Percentiles rank a stretch among this genome's conserved stretches.
These are phyloP conservation scores for Melitaea athalia DNA, from an alignment of 2,888 invertebrate genomes.

Conservation along the genomic window DNA sequence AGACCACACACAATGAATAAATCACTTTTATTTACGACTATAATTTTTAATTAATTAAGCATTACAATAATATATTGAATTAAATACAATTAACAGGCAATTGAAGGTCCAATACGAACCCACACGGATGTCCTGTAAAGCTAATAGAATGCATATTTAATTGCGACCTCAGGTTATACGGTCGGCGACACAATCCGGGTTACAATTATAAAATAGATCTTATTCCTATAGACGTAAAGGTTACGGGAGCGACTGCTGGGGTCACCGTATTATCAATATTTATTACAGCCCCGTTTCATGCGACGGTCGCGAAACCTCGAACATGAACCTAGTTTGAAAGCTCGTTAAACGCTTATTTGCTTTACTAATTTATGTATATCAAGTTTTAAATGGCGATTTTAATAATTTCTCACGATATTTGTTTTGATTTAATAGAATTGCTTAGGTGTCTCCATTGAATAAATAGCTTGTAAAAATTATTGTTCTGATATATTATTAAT, in stretches of 20 bases:
- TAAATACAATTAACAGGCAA: slow-evolving; percentile 38
- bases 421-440: slow-evolving; percentile 16
- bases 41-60: slow-evolving; percentile 29
- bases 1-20: slow-evolving; percentile 30
- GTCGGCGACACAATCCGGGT: slow-evolving; percentile 1
- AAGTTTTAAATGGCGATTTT: slow-evolving; percentile 28
- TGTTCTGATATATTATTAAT: no score
- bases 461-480: no score
- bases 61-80: slow-evolving; percentile 21
- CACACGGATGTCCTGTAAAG: slow-evolving; percentile 51
- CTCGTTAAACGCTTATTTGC: slow-evolving; percentile 48
- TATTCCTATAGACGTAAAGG: slow-evolving; percentile 2
- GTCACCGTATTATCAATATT: slow-evolving; percentile 41
- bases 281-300: slow-evolving; percentile 43
- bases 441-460: not conserved
- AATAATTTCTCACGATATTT: slow-evolving; percentile 30
- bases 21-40: slow-evolving; percentile 29
- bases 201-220: slow-evolving; percentile 8
- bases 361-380: slow-evolving; percentile 53
- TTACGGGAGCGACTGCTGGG: slow-evolving; percentile 6
- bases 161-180: slow-evolving; percentile 45
- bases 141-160: slow-evolving; percentile 49
- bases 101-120: slow-evolving; percentile 44
- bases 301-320: slow-evolving; percentile 41
- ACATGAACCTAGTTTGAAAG: slow-evolving; percentile 41